Conservation (phyloP, 2,888 invertebrate genomes). For the Bimastos eiseni region DNA sequence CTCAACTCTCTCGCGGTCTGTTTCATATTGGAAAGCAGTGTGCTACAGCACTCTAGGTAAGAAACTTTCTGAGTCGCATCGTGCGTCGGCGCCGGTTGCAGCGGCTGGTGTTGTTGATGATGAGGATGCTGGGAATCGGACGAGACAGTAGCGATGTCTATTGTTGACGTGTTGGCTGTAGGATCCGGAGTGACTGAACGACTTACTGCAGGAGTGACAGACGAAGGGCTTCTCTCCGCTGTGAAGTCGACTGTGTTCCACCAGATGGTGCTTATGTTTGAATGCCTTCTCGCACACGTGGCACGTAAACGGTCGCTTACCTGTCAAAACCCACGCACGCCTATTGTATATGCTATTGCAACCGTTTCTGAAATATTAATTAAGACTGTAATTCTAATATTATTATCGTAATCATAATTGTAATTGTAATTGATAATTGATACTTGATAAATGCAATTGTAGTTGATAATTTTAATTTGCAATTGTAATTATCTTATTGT, state of each 20-base stretch:
- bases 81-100: background rate
- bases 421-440: no score
- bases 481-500: no score
- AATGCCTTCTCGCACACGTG: conserved; percentile 95
- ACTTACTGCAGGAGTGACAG: conserved; percentile 96
- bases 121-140: background rate
- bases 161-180: conserved; percentile 99
- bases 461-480: no score
- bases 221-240: conserved; percentile 84
- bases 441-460: no score
- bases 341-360: background rate
- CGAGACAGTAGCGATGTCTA: conserved; percentile 91
- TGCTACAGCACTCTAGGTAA: conserved; percentile 2
- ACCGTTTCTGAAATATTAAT: no score
- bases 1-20: background rate
- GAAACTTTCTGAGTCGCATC: background rate
- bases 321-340: conserved; percentile 65
- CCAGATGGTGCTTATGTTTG: conserved; percentile 99
- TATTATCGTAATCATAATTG: no score
- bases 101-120: background rate
- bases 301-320: conserved; percentile 97
- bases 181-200: conserved; percentile 93
- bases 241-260: conserved; percentile 97
- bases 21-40: background rate
- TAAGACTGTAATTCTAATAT: no score